Evolutionary conservation across 1,140 invertebrate genomes (phyloP), one percentile per base, ranked within the genome.

Genomic region (Drosophila bifasciata): DNA sequence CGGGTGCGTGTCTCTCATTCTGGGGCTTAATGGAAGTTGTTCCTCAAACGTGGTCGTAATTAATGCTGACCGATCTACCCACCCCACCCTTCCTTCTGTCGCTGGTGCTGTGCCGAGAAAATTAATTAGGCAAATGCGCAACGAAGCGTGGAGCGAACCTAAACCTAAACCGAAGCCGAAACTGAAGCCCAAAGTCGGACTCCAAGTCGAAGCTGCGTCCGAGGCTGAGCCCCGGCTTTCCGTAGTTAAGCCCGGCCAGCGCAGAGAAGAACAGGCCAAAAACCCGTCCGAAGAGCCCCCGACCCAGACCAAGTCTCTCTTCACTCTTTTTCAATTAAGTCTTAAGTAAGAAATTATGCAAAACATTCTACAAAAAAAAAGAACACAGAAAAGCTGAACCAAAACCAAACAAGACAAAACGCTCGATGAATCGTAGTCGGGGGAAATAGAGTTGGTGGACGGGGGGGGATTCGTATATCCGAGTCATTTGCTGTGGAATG

Each of bases 261-360:
- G 15, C n/a, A 7, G 16, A 32, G 32, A 16, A 62, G 25, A 25
- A 25, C 25, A 25, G 32, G 11, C 32, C 32, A 5, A 36, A 36
- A 74, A 69, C 72, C 71, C 72, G 62, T 76, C 71, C 61, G 32
- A 71, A 55, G 32, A 36, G 32, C 28, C 9, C 39, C 15, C 9
- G 19, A 11, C 28, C 15, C 28, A 7, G 39, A 21, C 11, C 32
- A 13, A 67, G 25, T 70, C 46, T 41, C 49, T 67, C 60, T 64
- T 75, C 57, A 49, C 53, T 75, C 50, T 68, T 78, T 89, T 90
- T 90, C 85, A 88, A 90, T 88, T 90, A 90, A 89, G 76, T 84
- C 76, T 90, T 90, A 90, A 90, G 83, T 90, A 80, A 88, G 88
- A 90, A 90, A 90, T 90, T 90, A 90, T 90, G 88, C 89, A 90